Evolutionary conservation across 2,113 vertebrate species (phyloP).

Genomic region (Oreochromis niloticus): DNA sequence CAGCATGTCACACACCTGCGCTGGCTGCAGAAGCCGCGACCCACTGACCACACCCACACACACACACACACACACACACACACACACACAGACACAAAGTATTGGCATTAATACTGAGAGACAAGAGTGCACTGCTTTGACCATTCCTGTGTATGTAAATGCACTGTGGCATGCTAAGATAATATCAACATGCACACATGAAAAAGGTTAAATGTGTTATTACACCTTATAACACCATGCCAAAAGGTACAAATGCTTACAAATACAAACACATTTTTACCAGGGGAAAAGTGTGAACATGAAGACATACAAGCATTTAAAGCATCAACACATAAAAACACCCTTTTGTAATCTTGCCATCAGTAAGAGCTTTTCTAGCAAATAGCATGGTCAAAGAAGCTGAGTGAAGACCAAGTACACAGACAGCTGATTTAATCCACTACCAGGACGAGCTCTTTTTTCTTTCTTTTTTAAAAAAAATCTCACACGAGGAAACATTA

Average conservation of each 20-base stretch:
- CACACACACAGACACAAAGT: neutral
- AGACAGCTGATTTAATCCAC: neutral
- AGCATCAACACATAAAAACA: neutral
- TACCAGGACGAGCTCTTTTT: neutral
- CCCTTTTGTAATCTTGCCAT: neutral
- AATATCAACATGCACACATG: neutral
- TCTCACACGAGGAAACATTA: neutral
- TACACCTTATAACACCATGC: neutral
- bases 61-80: neutral
- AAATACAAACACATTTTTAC: neutral
- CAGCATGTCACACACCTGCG: conserved; percentile 95
- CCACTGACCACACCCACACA: conserved; percentile 73
- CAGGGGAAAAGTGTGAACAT: neutral
- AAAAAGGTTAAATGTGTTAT: neutral
- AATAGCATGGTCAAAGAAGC: neutral
- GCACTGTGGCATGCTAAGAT: conserved; percentile 10
- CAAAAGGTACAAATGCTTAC: neutral
- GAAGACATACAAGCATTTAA: neutral
- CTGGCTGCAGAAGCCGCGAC: conserved; percentile 89
- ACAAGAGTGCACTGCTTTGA: neutral
- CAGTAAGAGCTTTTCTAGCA: neutral
- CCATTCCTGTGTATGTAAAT: neutral
- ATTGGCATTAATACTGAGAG: neutral
- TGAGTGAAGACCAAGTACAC: neutral
- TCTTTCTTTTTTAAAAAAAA: neutral